These are phyloP conservation scores for Rhynchomys soricoides DNA, from an alignment of 2,113 vertebrate genomes.

Conservation along the genomic window DNA sequence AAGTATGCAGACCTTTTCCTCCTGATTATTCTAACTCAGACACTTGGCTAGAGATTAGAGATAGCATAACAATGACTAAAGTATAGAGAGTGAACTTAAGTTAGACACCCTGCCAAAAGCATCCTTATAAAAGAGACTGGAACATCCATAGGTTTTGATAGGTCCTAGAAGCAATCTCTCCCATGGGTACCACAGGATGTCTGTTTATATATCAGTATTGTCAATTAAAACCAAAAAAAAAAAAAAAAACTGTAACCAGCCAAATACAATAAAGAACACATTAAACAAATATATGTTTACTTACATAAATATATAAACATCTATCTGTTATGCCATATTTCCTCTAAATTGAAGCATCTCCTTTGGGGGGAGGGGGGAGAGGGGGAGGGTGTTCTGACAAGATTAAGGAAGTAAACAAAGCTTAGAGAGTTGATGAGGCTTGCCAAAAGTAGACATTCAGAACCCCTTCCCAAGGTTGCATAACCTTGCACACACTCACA, in stretches of 20 bases:
- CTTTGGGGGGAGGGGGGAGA: no score
- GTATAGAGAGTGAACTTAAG: neutral
- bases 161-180: neutral
- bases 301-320: neutral
- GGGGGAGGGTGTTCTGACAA: no score
- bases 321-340: neutral
- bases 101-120: neutral
- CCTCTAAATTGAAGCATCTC: neutral
- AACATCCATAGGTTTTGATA: neutral
- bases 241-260: neutral
- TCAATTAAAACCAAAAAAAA: constrained; percentile 3
- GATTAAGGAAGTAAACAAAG: neutral
- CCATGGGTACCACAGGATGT: neutral
- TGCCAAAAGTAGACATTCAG: neutral
- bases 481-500: neutral
- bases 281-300: constrained; percentile 2
- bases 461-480: neutral
- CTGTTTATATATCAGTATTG: neutral
- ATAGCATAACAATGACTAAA: neutral
- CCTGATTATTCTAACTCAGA: neutral
- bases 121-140: neutral
- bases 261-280: neutral
- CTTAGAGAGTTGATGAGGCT: neutral
- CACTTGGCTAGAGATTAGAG: neutral
- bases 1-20: neutral